phyloP scores from a whole-genome alignment of 1,140 invertebrate species.

The Gonatopus flavifemur region DNA sequence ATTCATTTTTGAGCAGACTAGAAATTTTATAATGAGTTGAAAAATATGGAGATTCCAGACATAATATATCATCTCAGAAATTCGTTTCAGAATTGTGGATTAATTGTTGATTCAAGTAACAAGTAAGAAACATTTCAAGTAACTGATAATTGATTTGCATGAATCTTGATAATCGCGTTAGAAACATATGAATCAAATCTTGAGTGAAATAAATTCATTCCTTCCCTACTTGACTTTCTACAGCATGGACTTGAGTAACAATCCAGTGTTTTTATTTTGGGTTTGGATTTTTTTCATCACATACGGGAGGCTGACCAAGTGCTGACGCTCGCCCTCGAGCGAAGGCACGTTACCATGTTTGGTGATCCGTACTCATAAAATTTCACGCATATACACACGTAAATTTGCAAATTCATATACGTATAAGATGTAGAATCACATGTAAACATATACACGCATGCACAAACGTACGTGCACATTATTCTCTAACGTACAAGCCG shows the following conservation, averaged over 20 bases:
- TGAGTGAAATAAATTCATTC: slow-evolving; percentile 13
- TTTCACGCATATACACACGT: slow-evolving; percentile 10
- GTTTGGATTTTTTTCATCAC: slow-evolving; percentile 1
- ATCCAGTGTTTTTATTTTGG: background rate
- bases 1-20: too few relatives aligned
- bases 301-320: slow-evolving; percentile 7
- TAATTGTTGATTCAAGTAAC: too few relatives aligned
- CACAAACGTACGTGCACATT: slow-evolving; percentile 2
- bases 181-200: slow-evolving; percentile 1
- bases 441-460: too few relatives aligned
- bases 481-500: slow-evolving; percentile 2
- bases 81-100: too few relatives aligned
- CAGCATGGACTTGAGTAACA: background rate
- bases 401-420: too few relatives aligned
- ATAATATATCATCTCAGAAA: too few relatives aligned
- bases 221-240: background rate
- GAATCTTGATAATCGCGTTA: slow-evolving; percentile 6
- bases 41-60: too few relatives aligned
- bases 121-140: too few relatives aligned
- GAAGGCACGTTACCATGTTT: slow-evolving; percentile 35
- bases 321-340: slow-evolving; percentile 7
- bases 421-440: too few relatives aligned
- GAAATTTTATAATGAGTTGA: too few relatives aligned
- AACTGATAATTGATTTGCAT: too few relatives aligned
- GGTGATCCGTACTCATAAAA: slow-evolving; percentile 40